These are phyloP conservation scores for Alfaro cultratus DNA, from an alignment of 2,797 vertebrate genomes.

Conservation along the genomic window DNA sequence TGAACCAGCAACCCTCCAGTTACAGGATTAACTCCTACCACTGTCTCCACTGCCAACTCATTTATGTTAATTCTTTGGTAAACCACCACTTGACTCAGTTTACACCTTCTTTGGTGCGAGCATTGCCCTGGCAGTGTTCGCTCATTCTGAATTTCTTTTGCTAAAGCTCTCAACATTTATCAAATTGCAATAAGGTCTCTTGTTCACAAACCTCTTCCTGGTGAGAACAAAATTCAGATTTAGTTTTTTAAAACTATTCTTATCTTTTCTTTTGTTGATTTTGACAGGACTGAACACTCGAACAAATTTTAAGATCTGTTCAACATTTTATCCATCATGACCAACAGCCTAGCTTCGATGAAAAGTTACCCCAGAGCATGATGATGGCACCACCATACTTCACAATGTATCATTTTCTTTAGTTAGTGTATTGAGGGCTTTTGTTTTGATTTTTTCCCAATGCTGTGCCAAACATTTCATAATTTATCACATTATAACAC, in stretches of 20 bases:
- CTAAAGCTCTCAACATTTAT: background rate
- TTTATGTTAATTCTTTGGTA: background rate
- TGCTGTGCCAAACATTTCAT: background rate
- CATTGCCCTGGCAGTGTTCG: background rate
- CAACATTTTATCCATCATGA: background rate
- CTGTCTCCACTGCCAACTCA: too few relatives aligned
- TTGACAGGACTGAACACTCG: background rate
- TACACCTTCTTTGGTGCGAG: background rate
- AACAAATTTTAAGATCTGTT: background rate
- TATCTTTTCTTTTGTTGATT: background rate
- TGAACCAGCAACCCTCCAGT: too few relatives aligned
- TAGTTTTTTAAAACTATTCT: background rate
- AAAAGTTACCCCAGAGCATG: background rate
- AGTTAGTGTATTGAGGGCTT: too few relatives aligned
- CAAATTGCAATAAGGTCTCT: background rate
- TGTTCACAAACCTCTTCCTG: background rate
- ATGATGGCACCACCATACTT: too few relatives aligned
- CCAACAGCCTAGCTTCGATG: background rate
- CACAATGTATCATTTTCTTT: too few relatives aligned
- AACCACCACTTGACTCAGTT: background rate
- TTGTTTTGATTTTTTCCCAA: too few relatives aligned
- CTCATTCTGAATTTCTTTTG: background rate
- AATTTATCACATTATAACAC: background rate
- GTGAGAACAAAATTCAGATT: background rate
- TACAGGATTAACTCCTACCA: too few relatives aligned